Conservation (phyloP, 2,797 vertebrate genomes). For the Ctenosaura bakeri region DNA sequence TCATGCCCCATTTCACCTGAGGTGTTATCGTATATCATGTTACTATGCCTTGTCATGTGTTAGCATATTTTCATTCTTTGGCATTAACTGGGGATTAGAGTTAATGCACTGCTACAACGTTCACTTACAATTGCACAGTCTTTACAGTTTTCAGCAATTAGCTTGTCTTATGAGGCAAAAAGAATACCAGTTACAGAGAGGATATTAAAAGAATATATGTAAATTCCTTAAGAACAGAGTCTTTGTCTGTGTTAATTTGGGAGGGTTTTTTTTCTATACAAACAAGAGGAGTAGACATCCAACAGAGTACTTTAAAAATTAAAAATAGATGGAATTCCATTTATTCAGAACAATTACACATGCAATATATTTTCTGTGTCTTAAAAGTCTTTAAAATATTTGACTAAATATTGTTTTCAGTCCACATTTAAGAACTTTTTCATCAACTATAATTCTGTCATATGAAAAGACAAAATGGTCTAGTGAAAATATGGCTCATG, state of each 20-base stretch:
- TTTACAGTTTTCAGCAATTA: constrained; percentile 13
- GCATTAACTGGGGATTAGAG: constrained; percentile 31
- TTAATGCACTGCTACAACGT: constrained; percentile 21
- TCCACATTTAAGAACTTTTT: neutral
- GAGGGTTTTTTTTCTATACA: neutral
- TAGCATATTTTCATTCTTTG: constrained; percentile 33
- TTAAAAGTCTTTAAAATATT: neutral
- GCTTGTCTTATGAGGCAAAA: constrained; percentile 15
- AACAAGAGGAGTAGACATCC: neutral
- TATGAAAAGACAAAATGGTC: neutral
- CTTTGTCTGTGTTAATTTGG: neutral
- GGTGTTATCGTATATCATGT: constrained; percentile 20
- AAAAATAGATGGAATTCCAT: neutral
- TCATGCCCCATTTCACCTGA: constrained; percentile 30
- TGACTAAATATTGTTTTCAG: neutral
- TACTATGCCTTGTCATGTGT: constrained; percentile 24
- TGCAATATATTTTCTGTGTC: neutral
- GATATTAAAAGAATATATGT: neutral
- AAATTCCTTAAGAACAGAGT: neutral
- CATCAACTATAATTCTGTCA: neutral
- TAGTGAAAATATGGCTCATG: neutral
- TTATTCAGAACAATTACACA: neutral
- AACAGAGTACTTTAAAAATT: neutral
- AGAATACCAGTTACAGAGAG: neutral
- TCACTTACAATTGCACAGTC: neutral